Percentiles rank a stretch among this genome's conserved stretches.
Evolutionary conservation across 2,888 invertebrate genomes (phyloP).

Genomic region (Drosophila rellima): DNA sequence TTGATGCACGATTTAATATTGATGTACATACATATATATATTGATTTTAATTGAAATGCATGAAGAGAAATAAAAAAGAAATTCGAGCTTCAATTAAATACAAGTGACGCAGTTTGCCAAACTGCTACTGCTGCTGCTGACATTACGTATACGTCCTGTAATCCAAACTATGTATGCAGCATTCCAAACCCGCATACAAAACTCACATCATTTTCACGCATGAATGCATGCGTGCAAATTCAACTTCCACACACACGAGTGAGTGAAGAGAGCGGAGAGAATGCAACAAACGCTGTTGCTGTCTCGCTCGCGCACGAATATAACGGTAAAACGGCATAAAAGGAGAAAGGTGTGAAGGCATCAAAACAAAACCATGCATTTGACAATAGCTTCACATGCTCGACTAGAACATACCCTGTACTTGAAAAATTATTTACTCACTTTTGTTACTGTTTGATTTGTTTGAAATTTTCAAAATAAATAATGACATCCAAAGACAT

Average conservation of each 20-base stretch:
- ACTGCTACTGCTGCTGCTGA: conserved; percentile 29
- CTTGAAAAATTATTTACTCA: neutral
- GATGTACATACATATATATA: neutral
- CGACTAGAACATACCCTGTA: conserved; percentile 4
- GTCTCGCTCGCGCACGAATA: conserved; percentile 22
- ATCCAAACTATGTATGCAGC: conserved; percentile 23
- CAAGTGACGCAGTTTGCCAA: conserved; percentile 13
- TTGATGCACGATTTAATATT: conserved; percentile 3
- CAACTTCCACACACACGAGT: conserved; percentile 6
- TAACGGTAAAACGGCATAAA: conserved; percentile 1
- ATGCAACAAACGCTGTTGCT: conserved; percentile 24
- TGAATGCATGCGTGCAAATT: conserved; percentile 30
- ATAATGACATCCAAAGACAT: neutral
- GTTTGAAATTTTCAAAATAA: neutral
- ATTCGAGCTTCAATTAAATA: conserved; percentile 40
- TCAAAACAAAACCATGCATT: conserved; percentile 5
- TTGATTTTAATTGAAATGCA: conserved; percentile 31
- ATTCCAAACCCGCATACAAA: conserved; percentile 26
- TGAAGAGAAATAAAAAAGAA: conserved; percentile 5
- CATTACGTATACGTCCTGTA: conserved; percentile 59
- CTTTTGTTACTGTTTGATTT: neutral
- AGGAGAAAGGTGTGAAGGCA: conserved; percentile 5
- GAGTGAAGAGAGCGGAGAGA: conserved; percentile 6
- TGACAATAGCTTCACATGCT: neutral
- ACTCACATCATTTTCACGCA: conserved; percentile 41